Evolutionary conservation across 1,140 invertebrate genomes (phyloP).

Genomic region (Cecropterus lyciades): DNA sequence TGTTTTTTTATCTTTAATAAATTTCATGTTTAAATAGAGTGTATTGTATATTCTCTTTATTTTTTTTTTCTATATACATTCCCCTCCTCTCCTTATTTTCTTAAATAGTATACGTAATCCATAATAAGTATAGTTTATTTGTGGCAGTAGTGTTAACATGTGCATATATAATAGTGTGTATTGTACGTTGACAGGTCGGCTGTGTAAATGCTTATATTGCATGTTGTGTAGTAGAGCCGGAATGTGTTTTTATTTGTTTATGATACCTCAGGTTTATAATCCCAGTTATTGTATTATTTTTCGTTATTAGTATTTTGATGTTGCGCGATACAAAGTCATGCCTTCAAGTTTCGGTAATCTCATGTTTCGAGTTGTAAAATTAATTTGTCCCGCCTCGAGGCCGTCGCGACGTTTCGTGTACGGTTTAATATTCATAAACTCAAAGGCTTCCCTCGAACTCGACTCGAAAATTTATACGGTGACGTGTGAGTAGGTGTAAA

Average conservation of each 20-base stretch:
- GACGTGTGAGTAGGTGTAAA: slow-evolving; percentile 32
- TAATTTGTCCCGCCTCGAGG: slow-evolving; percentile 42
- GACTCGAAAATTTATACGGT: slow-evolving; percentile 40
- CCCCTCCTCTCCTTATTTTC: slow-evolving; percentile 75
- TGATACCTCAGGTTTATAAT: slow-evolving; percentile 64
- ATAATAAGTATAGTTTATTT: slow-evolving; percentile 73
- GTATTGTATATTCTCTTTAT: slow-evolving; percentile 83
- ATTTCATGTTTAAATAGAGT: slow-evolving; percentile 83
- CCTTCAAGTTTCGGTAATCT: slow-evolving; percentile 55
- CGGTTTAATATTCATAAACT: slow-evolving; percentile 57
- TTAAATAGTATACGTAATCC: slow-evolving; percentile 71
- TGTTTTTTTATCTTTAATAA: slow-evolving; percentile 85
- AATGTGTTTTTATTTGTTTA: slow-evolving; percentile 80
- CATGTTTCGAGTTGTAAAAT: slow-evolving; percentile 43
- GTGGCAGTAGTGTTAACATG: slow-evolving; percentile 78
- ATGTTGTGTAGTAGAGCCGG: slow-evolving; percentile 76
- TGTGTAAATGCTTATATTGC: slow-evolving; percentile 76
- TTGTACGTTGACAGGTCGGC: slow-evolving; percentile 66
- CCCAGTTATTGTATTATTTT: slow-evolving; percentile 60
- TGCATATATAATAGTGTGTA: slow-evolving; percentile 68
- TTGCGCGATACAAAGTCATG: slow-evolving; percentile 54
- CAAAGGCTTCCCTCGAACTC: slow-evolving; percentile 44
- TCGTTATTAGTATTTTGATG: slow-evolving; percentile 54
- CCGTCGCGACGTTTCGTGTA: slow-evolving; percentile 47
- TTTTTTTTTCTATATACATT: slow-evolving; percentile 77